A percentile compares a stretch with the other conserved stretches of the same genome.
Conservation (phyloP, 23 tunicate species). For the Botrylloides violaceus region DNA sequence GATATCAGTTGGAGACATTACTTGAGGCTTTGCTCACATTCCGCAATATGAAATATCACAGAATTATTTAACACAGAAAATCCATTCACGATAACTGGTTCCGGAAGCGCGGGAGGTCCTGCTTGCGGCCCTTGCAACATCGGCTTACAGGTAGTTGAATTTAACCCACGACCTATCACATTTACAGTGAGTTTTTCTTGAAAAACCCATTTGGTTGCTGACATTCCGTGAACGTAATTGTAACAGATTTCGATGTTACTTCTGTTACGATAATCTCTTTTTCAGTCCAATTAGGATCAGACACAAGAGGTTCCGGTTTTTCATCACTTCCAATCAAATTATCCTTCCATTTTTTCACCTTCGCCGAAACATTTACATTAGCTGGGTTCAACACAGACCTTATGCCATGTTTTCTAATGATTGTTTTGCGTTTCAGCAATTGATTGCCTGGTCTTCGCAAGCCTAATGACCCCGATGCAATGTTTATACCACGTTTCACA, state of each 20-base stretch:
- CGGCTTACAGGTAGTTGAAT: too few relatives aligned
- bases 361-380: background rate
- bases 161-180: too few relatives aligned
- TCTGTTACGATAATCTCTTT: constrained; percentile 22
- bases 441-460: background rate
- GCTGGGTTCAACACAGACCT: constrained; percentile 3
- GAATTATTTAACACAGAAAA: too few relatives aligned
- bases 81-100: too few relatives aligned
- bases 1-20: too few relatives aligned
- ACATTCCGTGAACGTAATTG: constrained; percentile 21
- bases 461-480: constrained; percentile 24
- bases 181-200: too few relatives aligned
- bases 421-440: background rate
- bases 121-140: too few relatives aligned
- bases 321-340: background rate
- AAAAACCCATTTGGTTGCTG: constrained; percentile 15
- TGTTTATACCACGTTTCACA: constrained; percentile 6
- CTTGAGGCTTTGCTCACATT: too few relatives aligned
- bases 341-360: constrained; percentile 22
- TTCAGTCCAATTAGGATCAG: constrained; percentile 24
- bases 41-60: too few relatives aligned
- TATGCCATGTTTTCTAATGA: background rate
- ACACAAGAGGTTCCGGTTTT: background rate
- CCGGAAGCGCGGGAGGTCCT: too few relatives aligned
- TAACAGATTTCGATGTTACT: constrained; percentile 9